Evolutionary conservation across 2,797 vertebrate species (phyloP).

Genomic region (Pangasius sanitwongsei): DNA sequence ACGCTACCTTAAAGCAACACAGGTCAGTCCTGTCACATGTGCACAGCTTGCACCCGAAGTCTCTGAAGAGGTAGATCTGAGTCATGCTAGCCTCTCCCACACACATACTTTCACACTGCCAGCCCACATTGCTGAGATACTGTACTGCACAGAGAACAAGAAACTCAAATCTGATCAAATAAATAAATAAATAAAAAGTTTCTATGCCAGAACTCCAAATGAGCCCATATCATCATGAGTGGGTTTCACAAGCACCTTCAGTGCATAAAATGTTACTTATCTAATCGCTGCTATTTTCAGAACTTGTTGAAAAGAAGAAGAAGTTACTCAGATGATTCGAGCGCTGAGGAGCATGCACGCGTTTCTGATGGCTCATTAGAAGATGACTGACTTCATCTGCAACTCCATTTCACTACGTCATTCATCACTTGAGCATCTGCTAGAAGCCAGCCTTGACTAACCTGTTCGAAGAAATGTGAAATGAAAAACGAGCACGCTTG

Average conservation of each 20-base stretch:
- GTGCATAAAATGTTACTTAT: not conserved
- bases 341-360: not conserved
- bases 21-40: conserved; percentile 64
- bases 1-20: conserved; percentile 71
- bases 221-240: conserved; percentile 21
- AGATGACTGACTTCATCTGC: conserved; percentile 14
- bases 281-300: conserved; percentile 16
- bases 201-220: conserved; percentile 32
- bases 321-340: not conserved
- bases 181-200: not conserved
- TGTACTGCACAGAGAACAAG: conserved; percentile 22
- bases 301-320: conserved; percentile 3
- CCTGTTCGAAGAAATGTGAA: not conserved
- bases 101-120: conserved; percentile 47
- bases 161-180: conserved; percentile 23
- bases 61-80: conserved; percentile 53
- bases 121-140: conserved; percentile 44
- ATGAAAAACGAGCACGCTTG: not conserved
- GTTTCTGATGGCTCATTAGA: not conserved
- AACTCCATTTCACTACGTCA: not conserved
- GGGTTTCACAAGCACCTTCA: conserved; percentile 21
- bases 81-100: conserved; percentile 47
- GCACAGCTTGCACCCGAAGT: conserved; percentile 41
- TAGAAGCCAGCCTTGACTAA: not conserved
- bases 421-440: not conserved